Evolutionary conservation across 2,797 vertebrate species (phyloP).

Genomic region (Sebastes hubbsi): DNA sequence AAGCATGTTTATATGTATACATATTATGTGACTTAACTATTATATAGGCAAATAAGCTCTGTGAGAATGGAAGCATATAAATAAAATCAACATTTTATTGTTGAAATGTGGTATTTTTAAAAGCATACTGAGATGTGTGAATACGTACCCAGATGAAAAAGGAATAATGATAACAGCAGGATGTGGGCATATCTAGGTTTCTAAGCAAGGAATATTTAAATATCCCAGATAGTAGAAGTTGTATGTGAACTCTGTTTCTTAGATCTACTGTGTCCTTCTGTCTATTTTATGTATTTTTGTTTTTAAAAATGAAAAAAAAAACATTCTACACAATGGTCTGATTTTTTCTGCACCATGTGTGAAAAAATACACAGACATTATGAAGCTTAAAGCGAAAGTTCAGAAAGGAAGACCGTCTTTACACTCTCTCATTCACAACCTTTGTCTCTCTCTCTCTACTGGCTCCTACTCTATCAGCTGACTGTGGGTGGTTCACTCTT

Average conservation of each 20-base stretch:
- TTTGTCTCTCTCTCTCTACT: no score
- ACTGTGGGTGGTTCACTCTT: no score
- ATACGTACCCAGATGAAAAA: neutral
- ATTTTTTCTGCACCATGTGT: no score
- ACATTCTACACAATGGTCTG: no score
- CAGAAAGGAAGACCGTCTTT: no score
- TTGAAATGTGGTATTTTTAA: neutral
- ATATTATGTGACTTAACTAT: neutral
- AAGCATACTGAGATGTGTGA: neutral
- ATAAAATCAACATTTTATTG: neutral
- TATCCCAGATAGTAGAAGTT: neutral
- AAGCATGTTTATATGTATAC: no score
- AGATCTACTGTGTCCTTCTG: neutral
- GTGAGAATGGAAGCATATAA: neutral
- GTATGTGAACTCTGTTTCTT: neutral
- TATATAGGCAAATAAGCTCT: neutral
- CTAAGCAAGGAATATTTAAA: neutral
- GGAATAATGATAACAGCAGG: neutral
- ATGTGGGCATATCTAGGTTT: neutral
- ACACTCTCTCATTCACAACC: no score
- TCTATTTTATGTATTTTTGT: no score
- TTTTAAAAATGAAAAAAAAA: no score
- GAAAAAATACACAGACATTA: no score
- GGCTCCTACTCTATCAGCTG: no score
- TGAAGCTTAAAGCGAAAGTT: no score